Conservation (phyloP, 92 coral and sea anemone genomes). For the Phenganax marumi region DNA sequence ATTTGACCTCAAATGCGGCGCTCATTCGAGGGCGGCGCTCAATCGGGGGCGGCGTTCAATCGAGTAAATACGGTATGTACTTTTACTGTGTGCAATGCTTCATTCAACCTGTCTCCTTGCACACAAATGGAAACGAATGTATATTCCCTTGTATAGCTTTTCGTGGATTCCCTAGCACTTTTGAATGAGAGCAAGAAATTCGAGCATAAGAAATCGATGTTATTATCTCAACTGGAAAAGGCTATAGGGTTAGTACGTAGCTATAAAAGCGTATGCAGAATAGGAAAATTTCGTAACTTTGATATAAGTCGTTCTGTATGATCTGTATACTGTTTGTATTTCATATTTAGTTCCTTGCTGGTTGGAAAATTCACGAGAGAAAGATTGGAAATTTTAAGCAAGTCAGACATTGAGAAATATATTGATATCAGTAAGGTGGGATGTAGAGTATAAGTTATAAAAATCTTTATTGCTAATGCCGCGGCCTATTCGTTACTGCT, state of each 20-base stretch:
- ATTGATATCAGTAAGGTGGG: constrained; percentile 20
- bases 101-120: too few relatives aligned
- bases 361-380: constrained; percentile 14
- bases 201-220: constrained; percentile 5
- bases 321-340: background rate
- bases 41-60: too few relatives aligned
- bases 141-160: background rate
- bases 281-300: background rate
- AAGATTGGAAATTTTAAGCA: constrained; percentile 21
- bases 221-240: constrained; percentile 19
- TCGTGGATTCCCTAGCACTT: constrained; percentile 25
- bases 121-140: too few relatives aligned
- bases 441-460: background rate
- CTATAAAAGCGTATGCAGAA: background rate
- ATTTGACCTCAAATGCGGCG: too few relatives aligned
- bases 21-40: too few relatives aligned
- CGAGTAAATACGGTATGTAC: too few relatives aligned
- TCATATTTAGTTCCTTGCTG: constrained; percentile 5
- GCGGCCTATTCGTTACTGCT: too few relatives aligned
- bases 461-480: too few relatives aligned
- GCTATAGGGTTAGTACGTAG: background rate
- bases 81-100: background rate
- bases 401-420: constrained; percentile 14
- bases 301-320: background rate
- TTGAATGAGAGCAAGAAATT: background rate